These are phyloP conservation scores for Nesoenas mayeri DNA, from an alignment of 2,113 vertebrate genomes.

Conservation along the genomic window DNA sequence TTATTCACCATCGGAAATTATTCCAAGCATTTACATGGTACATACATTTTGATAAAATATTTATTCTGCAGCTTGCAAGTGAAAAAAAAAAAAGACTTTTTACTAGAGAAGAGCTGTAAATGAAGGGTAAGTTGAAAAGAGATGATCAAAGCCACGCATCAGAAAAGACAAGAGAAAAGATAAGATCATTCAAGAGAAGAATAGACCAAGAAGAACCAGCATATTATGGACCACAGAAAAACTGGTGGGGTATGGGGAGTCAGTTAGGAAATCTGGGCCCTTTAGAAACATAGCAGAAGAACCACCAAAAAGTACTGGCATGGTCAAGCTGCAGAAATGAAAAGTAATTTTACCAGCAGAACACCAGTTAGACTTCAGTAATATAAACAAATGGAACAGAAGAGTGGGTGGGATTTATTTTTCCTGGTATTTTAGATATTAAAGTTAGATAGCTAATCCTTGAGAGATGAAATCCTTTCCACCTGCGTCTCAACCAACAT, in stretches of 20 bases:
- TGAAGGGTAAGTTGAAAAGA: not conserved
- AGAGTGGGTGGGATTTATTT: not conserved
- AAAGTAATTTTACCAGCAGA: not conserved
- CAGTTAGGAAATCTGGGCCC: not conserved
- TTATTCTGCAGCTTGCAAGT: not conserved
- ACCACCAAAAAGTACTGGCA: not conserved
- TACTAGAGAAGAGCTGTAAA: not conserved
- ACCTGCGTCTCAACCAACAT: not conserved
- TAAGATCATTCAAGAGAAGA: not conserved
- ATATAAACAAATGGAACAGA: not conserved
- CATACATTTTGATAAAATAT: not conserved
- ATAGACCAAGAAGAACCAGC: not conserved
- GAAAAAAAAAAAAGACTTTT: not conserved
- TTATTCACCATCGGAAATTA: not conserved
- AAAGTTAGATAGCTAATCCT: not conserved
- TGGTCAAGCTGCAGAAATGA: rapidly evolving
- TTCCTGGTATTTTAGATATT: rapidly evolving
- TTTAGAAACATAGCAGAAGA: not conserved
- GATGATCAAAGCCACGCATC: not conserved
- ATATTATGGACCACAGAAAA: not conserved
- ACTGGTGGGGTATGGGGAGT: not conserved
- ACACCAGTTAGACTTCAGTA: not conserved
- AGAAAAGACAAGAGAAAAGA: not conserved
- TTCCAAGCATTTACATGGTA: not conserved
- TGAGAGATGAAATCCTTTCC: not conserved